Conservation (phyloP, 2,113 vertebrate species). For the Indri indri region DNA sequence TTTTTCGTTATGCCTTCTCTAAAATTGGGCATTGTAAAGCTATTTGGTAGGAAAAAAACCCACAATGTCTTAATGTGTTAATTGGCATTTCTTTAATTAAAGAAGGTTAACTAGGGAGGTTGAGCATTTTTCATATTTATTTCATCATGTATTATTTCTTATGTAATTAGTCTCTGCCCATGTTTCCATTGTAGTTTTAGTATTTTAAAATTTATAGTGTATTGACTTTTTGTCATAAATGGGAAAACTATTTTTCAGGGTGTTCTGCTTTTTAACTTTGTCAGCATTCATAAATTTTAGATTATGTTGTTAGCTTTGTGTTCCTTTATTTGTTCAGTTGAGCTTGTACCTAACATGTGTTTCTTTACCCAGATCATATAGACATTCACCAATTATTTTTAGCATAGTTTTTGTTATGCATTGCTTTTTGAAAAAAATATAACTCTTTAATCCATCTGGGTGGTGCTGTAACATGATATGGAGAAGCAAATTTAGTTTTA, state of each 20-base stretch:
- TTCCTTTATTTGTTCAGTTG: not conserved
- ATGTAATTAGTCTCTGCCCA: slow-evolving; percentile 39
- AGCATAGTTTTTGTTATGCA: slow-evolving; percentile 11
- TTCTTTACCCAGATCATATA: not conserved
- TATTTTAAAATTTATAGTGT: slow-evolving; percentile 49
- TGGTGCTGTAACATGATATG: not conserved
- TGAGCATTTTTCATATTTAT: slow-evolving; percentile 62
- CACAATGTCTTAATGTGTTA: slow-evolving; percentile 57
- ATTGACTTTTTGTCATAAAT: slow-evolving; percentile 53
- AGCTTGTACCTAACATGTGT: not conserved
- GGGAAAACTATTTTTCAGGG: not conserved
- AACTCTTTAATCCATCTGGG: not conserved
- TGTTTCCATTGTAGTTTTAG: slow-evolving; percentile 36
- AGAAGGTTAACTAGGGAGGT: slow-evolving; percentile 47
- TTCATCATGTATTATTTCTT: slow-evolving; percentile 57
- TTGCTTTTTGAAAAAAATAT: not conserved
- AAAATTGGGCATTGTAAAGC: slow-evolving; percentile 44
- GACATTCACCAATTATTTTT: slow-evolving; percentile 23
- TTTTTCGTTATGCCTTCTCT: not conserved
- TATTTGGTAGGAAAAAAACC: not conserved
- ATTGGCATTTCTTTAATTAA: slow-evolving; percentile 71
- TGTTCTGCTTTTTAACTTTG: not conserved
- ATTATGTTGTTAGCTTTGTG: not conserved
- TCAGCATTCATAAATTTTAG: slow-evolving; percentile 32
- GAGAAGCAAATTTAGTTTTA: slow-evolving; percentile 43